Evolutionary conservation across 2,888 invertebrate species (phyloP).

Genomic region (Sarcophaga caerulescens): DNA sequence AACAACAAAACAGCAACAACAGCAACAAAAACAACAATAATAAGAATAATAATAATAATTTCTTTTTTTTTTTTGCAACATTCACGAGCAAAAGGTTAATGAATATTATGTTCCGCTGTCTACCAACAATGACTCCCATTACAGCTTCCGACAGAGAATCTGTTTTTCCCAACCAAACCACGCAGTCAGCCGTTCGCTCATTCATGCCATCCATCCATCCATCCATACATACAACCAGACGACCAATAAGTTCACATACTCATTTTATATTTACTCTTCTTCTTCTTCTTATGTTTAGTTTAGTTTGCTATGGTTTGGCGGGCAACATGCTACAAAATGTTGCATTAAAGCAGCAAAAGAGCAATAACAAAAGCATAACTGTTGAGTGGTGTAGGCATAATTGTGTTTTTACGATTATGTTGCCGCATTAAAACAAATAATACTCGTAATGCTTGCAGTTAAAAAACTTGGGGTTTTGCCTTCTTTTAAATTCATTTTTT

Average conservation of each 20-base stretch:
- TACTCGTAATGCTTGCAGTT: constrained; percentile 55
- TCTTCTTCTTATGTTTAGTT: constrained; percentile 23
- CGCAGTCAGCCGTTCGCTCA: constrained; percentile 53
- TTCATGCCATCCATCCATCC: constrained; percentile 12
- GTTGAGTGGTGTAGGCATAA: constrained; percentile 79
- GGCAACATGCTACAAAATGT: constrained; percentile 45
- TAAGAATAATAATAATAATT: constrained; percentile 40
- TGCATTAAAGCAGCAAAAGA: constrained; percentile 20
- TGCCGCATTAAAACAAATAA: constrained; percentile 76
- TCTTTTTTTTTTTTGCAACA: constrained; percentile 69
- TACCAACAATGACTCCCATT: constrained; percentile 75
- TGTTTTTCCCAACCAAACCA: constrained; percentile 71
- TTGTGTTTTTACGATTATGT: constrained; percentile 80
- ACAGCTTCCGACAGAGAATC: constrained; percentile 79
- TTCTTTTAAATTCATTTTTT: neutral
- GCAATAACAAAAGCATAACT: constrained; percentile 51
- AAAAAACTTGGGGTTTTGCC: constrained; percentile 10
- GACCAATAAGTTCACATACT: constrained; percentile 65
- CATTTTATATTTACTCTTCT: constrained; percentile 46
- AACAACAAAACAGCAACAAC: neutral
- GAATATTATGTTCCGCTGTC: constrained; percentile 79
- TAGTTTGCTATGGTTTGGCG: constrained; percentile 38
- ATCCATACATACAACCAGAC: constrained; percentile 20
- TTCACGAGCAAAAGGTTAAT: constrained; percentile 79
- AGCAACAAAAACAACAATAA: constrained; percentile 27